These are phyloP conservation scores for Saiga tatarica DNA, from an alignment of 2,113 vertebrate species.

Conservation along the genomic window DNA sequence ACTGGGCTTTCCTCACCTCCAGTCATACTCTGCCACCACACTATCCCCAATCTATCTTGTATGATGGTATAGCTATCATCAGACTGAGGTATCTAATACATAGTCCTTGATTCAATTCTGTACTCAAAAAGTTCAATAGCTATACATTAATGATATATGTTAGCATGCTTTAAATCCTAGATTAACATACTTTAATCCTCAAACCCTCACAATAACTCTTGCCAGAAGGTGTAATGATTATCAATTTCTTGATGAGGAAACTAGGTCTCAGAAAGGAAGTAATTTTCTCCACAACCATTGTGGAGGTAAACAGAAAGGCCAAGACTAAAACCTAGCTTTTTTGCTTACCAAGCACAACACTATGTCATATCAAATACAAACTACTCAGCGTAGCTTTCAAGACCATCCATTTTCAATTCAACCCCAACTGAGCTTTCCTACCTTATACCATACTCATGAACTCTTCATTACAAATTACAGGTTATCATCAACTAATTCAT, in stretches of 20 bases:
- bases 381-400: constrained; percentile 35
- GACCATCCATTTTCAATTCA: constrained; percentile 27
- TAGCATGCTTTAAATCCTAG: not conserved
- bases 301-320: not conserved
- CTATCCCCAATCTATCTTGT: not conserved
- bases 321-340: constrained; percentile 34
- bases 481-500: constrained; percentile 13
- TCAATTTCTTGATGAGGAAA: constrained; percentile 58
- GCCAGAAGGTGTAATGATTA: constrained; percentile 39
- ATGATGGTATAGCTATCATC: not conserved
- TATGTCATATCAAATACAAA: constrained; percentile 39
- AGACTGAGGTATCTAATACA: not conserved
- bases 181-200: constrained; percentile 29
- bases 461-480: not conserved
- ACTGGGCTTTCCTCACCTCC: not conserved
- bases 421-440: constrained; percentile 1
- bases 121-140: not conserved
- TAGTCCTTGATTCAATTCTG: not conserved
- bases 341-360: constrained; percentile 48
- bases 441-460: not conserved
- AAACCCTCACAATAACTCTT: not conserved
- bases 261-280: constrained; percentile 31
- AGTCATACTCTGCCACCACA: not conserved
- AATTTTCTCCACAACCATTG: constrained; percentile 24
- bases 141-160: not conserved